Conservation (phyloP, 2,797 vertebrate species). For the Dermochelys coriacea region DNA sequence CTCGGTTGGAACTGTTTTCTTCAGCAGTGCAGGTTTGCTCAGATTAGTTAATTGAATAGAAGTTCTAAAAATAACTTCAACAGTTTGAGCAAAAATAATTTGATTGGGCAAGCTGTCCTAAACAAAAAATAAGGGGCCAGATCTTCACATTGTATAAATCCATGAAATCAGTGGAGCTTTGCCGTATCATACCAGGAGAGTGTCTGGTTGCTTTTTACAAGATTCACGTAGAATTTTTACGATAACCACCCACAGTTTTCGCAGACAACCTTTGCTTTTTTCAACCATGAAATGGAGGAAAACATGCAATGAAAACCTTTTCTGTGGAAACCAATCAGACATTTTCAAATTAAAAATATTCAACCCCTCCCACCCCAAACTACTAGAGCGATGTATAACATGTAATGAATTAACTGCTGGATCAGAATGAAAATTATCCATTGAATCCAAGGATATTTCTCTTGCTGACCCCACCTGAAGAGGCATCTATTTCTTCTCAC, state of each 20-base stretch:
- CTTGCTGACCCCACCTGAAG: neutral
- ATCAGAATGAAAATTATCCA: neutral
- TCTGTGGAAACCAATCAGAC: fast-evolving
- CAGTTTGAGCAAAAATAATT: neutral
- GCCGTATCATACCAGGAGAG: neutral
- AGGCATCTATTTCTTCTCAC: neutral
- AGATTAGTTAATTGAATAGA: neutral
- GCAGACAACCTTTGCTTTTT: neutral
- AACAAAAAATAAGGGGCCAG: neutral
- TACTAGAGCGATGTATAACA: neutral
- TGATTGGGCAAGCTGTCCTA: neutral
- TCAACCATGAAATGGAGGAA: neutral
- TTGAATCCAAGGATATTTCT: neutral
- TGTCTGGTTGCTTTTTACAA: neutral
- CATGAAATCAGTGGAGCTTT: neutral
- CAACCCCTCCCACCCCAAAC: neutral
- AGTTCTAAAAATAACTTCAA: neutral
- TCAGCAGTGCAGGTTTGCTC: neutral
- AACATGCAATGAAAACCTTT: neutral
- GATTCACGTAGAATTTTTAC: neutral
- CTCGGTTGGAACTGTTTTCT: neutral
- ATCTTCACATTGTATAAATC: neutral
- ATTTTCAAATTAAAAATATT: neutral
- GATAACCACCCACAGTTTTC: neutral
- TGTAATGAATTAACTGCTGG: neutral